Percentiles rank a stretch among this genome's conserved stretches.
These are phyloP conservation scores for Calyptommatus sinebrachiatus DNA, from an alignment of 2,113 vertebrate genomes.

Conservation along the genomic window DNA sequence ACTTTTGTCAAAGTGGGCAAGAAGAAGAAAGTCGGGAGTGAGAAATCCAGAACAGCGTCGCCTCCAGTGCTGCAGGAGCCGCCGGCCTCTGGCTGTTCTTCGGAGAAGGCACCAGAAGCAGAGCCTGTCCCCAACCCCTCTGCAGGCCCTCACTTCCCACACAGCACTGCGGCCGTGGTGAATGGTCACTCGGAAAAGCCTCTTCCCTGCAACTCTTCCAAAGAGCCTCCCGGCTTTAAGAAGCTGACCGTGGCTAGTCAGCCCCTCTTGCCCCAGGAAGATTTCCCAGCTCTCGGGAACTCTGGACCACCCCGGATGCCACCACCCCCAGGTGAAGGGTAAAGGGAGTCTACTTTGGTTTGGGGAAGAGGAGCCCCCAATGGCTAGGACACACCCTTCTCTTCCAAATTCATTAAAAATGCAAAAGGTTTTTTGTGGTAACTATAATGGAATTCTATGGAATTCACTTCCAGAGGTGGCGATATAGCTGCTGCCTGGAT, in stretches of 20 bases:
- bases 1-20: constrained; percentile 76
- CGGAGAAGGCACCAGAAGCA: constrained; percentile 73
- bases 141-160: not conserved
- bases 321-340: constrained; percentile 86
- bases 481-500: too few species aligned
- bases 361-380: not conserved
- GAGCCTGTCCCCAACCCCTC: constrained; percentile 51
- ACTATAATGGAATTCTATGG: too few species aligned
- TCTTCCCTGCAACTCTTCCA: constrained; percentile 35
- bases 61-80: constrained; percentile 18
- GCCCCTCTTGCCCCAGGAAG: constrained; percentile 77
- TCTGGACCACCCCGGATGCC: constrained; percentile 81
- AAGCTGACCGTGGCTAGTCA: constrained; percentile 65
- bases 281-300: constrained; percentile 88
- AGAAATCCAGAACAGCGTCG: constrained; percentile 53
- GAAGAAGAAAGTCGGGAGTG: constrained; percentile 83
- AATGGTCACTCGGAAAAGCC: constrained; percentile 81
- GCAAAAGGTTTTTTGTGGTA: too few species aligned
- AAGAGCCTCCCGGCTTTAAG: constrained; percentile 71
- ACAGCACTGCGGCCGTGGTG: constrained; percentile 41
- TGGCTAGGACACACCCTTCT: too few species aligned
- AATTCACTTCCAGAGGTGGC: too few species aligned
- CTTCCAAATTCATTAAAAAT: too few species aligned
- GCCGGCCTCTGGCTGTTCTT: not conserved
- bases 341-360: not conserved